Conservation (phyloP, 2,113 vertebrate genomes). For the Xenotilapia caudafasciata region DNA sequence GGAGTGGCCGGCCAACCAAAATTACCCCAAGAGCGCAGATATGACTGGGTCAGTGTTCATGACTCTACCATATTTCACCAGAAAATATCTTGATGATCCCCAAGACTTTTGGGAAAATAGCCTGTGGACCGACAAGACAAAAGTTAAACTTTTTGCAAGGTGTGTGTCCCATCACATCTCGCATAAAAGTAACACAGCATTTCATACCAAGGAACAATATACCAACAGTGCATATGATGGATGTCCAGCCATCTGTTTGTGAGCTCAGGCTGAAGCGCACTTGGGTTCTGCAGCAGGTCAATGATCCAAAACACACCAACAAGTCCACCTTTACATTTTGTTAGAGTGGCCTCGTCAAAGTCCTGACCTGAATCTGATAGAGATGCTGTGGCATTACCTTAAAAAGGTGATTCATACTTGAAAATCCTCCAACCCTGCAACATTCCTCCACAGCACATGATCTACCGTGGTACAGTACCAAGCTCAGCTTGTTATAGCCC, state of each 20-base stretch:
- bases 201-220: neutral
- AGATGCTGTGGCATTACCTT: neutral
- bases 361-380: neutral
- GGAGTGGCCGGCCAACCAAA: neutral
- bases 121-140: neutral
- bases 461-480: neutral
- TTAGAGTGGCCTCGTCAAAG: neutral
- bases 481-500: neutral
- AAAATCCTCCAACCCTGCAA: neutral
- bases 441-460: neutral
- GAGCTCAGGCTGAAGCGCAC: neutral
- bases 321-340: neutral
- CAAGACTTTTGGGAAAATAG: neutral
- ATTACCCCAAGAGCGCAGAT: neutral
- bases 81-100: neutral
- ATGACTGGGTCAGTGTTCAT: neutral
- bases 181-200: neutral
- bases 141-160: neutral
- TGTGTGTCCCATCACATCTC: neutral
- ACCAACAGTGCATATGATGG: neutral
- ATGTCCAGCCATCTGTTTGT: neutral
- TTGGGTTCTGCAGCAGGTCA: neutral
- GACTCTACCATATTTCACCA: neutral
- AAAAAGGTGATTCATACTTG: neutral
- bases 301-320: neutral